Conservation (phyloP, 2,888 invertebrate species). For the Escarpia spicata region DNA sequence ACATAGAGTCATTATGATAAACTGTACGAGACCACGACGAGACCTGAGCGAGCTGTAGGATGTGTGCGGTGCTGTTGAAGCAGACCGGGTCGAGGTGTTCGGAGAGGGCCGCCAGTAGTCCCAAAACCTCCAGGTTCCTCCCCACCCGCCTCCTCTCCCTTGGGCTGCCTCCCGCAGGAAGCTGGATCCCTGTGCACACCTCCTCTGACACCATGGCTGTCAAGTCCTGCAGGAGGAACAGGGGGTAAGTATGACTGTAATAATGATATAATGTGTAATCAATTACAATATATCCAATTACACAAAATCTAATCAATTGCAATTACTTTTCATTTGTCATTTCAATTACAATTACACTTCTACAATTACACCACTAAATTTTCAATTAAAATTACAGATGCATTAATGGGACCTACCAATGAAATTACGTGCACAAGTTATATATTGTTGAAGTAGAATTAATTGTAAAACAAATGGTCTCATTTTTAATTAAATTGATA, state of each 20-base stretch:
- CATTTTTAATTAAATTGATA: too few species aligned
- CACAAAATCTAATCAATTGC: too few species aligned
- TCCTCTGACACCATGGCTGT: slow-evolving; percentile 5
- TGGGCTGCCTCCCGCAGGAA: background rate
- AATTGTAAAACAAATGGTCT: too few species aligned
- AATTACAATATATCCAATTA: background rate
- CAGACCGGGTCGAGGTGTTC: slow-evolving; percentile 55
- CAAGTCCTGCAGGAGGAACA: background rate
- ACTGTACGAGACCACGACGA: background rate
- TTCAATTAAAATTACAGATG: too few species aligned
- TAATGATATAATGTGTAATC: too few species aligned
- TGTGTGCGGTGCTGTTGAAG: slow-evolving; percentile 51
- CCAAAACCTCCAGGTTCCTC: slow-evolving; percentile 46
- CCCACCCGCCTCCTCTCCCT: background rate
- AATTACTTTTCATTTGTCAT: too few species aligned
- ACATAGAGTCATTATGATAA: too few species aligned
- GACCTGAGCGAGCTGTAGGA: slow-evolving; percentile 59
- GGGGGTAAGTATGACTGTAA: background rate
- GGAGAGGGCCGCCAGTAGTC: slow-evolving; percentile 52
- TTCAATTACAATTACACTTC: too few species aligned
- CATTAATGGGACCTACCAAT: too few species aligned
- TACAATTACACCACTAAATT: too few species aligned
- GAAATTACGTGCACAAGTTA: too few species aligned
- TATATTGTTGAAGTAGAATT: too few species aligned
- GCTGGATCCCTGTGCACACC: background rate